Base-by-base conservation (phyloP, 1,140 invertebrate genomes). In the Spodoptera frugiperda region DNA sequence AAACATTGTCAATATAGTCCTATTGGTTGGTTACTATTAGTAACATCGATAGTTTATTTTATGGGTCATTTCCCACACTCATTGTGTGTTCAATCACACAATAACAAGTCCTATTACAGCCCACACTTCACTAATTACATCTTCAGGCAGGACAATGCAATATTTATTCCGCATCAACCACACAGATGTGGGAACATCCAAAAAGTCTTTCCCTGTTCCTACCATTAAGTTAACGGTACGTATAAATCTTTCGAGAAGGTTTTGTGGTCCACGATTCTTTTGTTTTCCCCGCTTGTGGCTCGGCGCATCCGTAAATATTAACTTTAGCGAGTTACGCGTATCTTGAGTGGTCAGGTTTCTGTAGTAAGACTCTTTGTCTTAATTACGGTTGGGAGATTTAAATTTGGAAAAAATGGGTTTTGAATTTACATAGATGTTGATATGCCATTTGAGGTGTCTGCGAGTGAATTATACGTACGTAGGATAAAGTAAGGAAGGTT, bases 141-240 rank as follows among this genome's bases (percentile, higher is more conserved):
- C 14, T 1, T n/a, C 12, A 54, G 19, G 12, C 17, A 10, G 21
- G 39, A 55, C 68, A 59, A 51, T 33, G 48, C 44, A 53, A 75
- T 49, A 75, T 75, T 65, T 54, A 75, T 65, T 44, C 49, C 0
- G 15, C 54, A 75, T 75, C 46, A 65, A 59, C 57, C 49, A 25
- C 39, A 61, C 44, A 63, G 57, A 74, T 76, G 57, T 19, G 17
- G 49, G 77, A 63, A 84, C 83, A 81, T 80, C 81, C 81, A 86
- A 88, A 89, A 89, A 89, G 89, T 89, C 89, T 91, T 91, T 88
- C 84, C 85, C 76, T 89, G 89, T 91, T 85, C 72, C 84, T 54
- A 82, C 85, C 90, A 90, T 89, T 90, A 88, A 87, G 77, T 89
- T 90, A 87, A 90, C 84, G 87, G 63, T 82, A 55, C 25, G 61